phyloP scores from a whole-genome alignment of 2,113 vertebrate genomes.

The Forbesichthys papilliferus region DNA sequence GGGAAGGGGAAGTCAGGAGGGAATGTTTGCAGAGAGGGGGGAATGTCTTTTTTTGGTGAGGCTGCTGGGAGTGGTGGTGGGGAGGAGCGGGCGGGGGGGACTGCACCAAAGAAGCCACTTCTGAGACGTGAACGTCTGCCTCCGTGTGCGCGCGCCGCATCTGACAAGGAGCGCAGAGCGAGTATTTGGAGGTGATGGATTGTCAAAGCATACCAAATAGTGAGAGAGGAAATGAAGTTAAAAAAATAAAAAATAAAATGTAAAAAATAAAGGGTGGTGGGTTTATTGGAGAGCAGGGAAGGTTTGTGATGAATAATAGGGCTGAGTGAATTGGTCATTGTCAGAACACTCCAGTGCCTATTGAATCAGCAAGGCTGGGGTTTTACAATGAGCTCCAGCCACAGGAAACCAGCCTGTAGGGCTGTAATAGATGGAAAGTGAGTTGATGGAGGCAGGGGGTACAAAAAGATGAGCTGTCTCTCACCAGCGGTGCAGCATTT shows the following conservation, averaged over 20 bases:
- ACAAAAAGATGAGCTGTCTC: slow-evolving; percentile 55
- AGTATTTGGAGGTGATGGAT: slow-evolving; percentile 67
- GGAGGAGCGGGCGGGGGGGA: background rate
- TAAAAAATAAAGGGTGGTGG: slow-evolving; percentile 62
- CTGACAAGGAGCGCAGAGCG: background rate
- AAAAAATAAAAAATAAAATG: slow-evolving; percentile 54
- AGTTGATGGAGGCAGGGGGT: slow-evolving; percentile 70
- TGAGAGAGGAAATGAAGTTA: slow-evolving; percentile 14
- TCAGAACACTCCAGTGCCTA: slow-evolving; percentile 66
- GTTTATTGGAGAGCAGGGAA: slow-evolving; percentile 67
- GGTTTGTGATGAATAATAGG: slow-evolving; percentile 74
- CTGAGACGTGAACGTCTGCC: slow-evolving; percentile 28
- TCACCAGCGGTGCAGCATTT: slow-evolving; percentile 48
- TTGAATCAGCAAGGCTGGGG: slow-evolving; percentile 64
- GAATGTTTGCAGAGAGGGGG: slow-evolving; percentile 45
- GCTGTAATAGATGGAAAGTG: slow-evolving; percentile 68
- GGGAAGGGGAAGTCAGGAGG: slow-evolving; percentile 42
- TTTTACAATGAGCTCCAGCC: slow-evolving; percentile 66
- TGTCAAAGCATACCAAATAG: slow-evolving; percentile 69
- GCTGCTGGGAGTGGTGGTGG: slow-evolving; percentile 52
- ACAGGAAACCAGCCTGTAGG: slow-evolving; percentile 60
- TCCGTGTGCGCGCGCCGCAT: slow-evolving; percentile 4
- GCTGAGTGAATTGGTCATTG: slow-evolving; percentile 75
- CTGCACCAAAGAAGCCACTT: background rate
- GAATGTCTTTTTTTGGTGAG: slow-evolving; percentile 47